Base-by-base conservation (phyloP, 1,140 invertebrate genomes). In the Calephelis virginiensis region DNA sequence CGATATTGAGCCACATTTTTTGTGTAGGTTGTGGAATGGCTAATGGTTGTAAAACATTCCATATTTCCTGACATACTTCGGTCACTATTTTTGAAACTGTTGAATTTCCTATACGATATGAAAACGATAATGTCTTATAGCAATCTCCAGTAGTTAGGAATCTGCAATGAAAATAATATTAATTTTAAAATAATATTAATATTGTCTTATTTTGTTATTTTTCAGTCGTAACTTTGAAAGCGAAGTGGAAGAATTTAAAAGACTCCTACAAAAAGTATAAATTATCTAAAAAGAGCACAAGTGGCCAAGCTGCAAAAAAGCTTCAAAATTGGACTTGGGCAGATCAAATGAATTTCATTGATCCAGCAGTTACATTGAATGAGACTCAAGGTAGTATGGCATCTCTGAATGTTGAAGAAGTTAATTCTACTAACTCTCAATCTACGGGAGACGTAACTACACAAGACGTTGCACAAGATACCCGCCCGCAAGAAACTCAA, bases 231-330 rank as follows among this genome's bases (percentile, higher is more conserved):
- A 61, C 53, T 40, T 47, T 64, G 67, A 68, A 68, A 48, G 46
- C 50, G 8, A 64, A 68, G 46, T 68, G 67, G 63, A 68, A 64
- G 62, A 68, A 64, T 59, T 64, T 68, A 68, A 59, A 61, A n/a
- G 67, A 68, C 8, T 28, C 67, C 9, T 68, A 63, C n/a, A 68
- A 50, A 50, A 45, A 64, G 38, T 49, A 49, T 13, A 68, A 64
- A 38, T 40, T 59, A 43, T 64, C 28, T 48, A 63, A 60, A 49
- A 38, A 38, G 13, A 60, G 43, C 13, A 64, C 45, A 28, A 47
- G 45, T 28, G 56, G 62, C 8, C 56, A 68, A 48, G 63, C 53
- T 8, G 63, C 62, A 17, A 61, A 46, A 45, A 64, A 64, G 12
- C 14, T 64, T 38, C 38, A 60, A 53, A 68, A 59, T 48, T 68